These are phyloP conservation scores for Micromys minutus DNA, from an alignment of 2,113 vertebrate species.

Conservation along the genomic window DNA sequence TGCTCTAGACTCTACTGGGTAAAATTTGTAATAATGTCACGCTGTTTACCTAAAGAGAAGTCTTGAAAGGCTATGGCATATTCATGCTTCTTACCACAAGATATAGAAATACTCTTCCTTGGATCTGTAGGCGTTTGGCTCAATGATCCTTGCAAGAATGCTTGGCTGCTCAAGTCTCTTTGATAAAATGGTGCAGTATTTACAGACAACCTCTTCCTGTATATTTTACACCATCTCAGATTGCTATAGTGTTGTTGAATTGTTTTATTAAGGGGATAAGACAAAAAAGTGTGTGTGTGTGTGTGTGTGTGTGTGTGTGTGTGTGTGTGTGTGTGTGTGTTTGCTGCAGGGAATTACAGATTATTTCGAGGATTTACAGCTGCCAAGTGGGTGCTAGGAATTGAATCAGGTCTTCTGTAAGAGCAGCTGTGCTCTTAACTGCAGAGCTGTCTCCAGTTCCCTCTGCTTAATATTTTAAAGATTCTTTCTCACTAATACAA, in stretches of 20 bases:
- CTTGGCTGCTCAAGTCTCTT: not conserved
- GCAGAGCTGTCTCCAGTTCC: not conserved
- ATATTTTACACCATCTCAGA: not conserved
- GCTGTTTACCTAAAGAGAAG: not conserved
- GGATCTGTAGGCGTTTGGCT: not conserved
- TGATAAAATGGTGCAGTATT: not conserved
- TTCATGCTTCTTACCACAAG: not conserved
- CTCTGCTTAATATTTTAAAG: not conserved
- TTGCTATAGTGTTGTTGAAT: not conserved
- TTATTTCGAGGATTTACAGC: not conserved
- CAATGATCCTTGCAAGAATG: not conserved
- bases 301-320: not conserved
- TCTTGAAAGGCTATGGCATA: not conserved
- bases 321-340: not conserved
- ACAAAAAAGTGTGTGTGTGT: not conserved
- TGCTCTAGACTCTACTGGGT: not conserved
- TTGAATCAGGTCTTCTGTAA: not conserved
- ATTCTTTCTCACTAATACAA: conserved; percentile 23
- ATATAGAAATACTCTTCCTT: not conserved
- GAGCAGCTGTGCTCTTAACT: not conserved
- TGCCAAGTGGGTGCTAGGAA: no score
- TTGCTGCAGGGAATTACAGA: not conserved
- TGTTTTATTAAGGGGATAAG: not conserved
- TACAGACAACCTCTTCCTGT: not conserved
- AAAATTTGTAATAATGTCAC: not conserved